Evolutionary conservation across 2,797 vertebrate species (phyloP).

Genomic region (Lophius americanus): DNA sequence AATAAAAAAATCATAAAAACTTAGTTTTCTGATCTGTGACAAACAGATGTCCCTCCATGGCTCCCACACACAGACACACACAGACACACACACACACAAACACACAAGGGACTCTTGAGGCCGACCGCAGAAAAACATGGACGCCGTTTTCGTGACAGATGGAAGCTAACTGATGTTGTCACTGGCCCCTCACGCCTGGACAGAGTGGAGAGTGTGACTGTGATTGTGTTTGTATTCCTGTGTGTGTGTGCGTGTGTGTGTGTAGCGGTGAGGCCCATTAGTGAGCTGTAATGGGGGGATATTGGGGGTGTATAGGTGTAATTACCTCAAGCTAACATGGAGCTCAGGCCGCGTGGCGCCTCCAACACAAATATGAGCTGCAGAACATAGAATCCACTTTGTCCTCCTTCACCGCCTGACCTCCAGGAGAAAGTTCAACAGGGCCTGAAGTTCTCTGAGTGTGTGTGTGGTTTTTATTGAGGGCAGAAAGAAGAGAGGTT

Average conservation of each 20-base stretch:
- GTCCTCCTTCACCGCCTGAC: conserved; percentile 69
- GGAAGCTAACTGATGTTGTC: conserved; percentile 77
- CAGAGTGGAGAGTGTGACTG: conserved; percentile 68
- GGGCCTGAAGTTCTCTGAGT: conserved; percentile 28
- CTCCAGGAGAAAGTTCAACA: conserved; percentile 65
- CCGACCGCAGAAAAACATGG: conserved; percentile 63
- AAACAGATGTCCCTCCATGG: conserved; percentile 53
- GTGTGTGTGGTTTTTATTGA: conserved; percentile 11
- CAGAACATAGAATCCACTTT: conserved; percentile 77
- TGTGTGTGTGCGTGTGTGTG: conserved; percentile 15
- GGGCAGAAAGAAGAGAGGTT: conserved; percentile 24
- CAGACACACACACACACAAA: conserved; percentile 25
- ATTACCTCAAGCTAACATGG: conserved; percentile 76
- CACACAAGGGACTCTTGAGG: conserved; percentile 32
- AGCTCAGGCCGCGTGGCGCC: conserved; percentile 74
- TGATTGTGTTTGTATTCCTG: conserved; percentile 54
- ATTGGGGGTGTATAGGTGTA: conserved; percentile 79
- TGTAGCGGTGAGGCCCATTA: conserved; percentile 70
- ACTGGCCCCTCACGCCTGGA: conserved; percentile 56
- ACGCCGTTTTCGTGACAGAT: conserved; percentile 60
- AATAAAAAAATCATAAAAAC: conserved; percentile 26
- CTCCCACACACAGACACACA: conserved; percentile 25
- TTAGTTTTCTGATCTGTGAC: conserved; percentile 36
- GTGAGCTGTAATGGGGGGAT: conserved; percentile 77
- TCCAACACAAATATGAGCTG: conserved; percentile 77